Evolutionary conservation across 2,797 vertebrate genomes (phyloP), one percentile per base, ranked within the genome.

Genomic region (Sternarchorhynchus goeldii): DNA sequence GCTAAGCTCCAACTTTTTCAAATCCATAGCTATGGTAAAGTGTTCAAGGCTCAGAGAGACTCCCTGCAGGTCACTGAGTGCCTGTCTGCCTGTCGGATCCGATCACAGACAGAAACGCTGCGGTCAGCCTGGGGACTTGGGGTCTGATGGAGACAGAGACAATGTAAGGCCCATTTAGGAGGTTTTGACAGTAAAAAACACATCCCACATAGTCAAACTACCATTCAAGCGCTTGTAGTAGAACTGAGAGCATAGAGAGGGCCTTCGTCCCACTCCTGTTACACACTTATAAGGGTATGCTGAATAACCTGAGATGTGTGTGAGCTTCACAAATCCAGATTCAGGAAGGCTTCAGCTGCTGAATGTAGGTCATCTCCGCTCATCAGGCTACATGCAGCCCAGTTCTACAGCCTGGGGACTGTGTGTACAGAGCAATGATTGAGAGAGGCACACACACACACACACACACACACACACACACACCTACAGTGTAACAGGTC

Each of bases 291-390:
- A 70, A 32, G 45, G n/a, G 66, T 55, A 21, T 0, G 45, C 45
- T 56, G 36, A 67, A 60, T 53, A 80, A 77, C 56, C 55, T 25
- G 64, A 63, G 36, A 50, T 59, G 74, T 77, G 53, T 75, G 79
- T 77, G 58, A 60, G 57, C 65, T 53, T 39, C 63, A 21, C 20
- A 81, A 78, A 68, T 78, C 67, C 63, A 82, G 76, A 83, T 82
- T 64, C 73, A 79, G 73, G 75, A 68, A 80, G 74, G 75, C 75
- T 64, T 59, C 60, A 75, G 81, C 31, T 6, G 72, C 56, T 70
- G 77, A 86, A 88, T 83, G 69, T 86, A 84, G 86, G 85, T 82
- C 85, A 84, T 73, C 67, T 63, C 77, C 34, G 59, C 75, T 78
- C 68, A 76, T 76, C 65, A 78, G 78, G 60, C 64, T 81, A 72